phyloP scores from a whole-genome alignment of 2,113 vertebrate genomes.

The Sprattus sprattus region DNA sequence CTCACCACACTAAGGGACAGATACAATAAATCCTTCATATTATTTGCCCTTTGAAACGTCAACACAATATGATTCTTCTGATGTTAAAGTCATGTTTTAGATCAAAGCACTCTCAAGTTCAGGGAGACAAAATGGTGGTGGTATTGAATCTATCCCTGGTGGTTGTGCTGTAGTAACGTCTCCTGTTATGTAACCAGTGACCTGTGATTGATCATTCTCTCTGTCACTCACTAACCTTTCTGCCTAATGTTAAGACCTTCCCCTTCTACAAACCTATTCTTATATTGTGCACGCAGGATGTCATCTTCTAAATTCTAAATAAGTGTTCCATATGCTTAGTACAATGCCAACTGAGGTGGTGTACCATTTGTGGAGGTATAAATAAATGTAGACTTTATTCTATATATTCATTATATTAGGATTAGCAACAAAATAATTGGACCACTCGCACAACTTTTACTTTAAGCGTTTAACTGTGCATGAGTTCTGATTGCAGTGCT shows the following conservation, averaged over 20 bases:
- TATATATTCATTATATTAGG: too few relatives aligned
- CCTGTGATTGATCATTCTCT: neutral
- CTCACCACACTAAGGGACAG: conserved; percentile 5
- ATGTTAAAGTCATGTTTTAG: neutral
- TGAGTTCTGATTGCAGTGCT: neutral
- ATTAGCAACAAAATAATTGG: neutral
- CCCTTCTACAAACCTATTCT: neutral
- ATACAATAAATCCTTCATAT: neutral
- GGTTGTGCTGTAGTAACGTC: neutral
- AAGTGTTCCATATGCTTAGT: neutral
- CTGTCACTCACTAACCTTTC: neutral
- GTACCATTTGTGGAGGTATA: too few relatives aligned
- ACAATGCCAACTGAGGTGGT: too few relatives aligned
- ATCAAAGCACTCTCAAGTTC: neutral
- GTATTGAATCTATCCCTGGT: neutral
- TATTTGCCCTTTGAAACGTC: neutral
- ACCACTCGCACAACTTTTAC: neutral
- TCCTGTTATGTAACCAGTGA: conserved; percentile 1
- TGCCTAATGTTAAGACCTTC: neutral
- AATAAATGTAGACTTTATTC: too few relatives aligned
- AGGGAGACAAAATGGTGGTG: neutral
- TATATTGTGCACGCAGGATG: neutral
- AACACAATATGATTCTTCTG: neutral
- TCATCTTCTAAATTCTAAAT: neutral
- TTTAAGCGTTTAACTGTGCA: neutral